Conservation (phyloP, 2,797 vertebrate species). For the Varecia variegata region DNA sequence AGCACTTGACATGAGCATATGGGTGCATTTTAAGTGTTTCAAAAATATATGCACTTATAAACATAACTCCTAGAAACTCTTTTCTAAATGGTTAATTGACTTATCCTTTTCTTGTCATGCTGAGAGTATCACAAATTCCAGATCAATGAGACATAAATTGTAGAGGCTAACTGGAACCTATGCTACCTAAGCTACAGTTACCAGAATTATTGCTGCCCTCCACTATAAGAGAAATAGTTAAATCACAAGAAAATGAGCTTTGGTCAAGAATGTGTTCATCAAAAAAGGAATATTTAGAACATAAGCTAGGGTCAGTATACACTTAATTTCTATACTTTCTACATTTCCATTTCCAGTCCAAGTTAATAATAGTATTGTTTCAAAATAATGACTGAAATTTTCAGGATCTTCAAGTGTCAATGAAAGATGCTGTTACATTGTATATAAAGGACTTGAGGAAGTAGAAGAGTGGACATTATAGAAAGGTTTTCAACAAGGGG, state of each 20-base stretch:
- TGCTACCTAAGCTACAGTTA: neutral
- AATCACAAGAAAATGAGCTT: constrained; percentile 6
- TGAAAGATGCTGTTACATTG: neutral
- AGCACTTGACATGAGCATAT: neutral
- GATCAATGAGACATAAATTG: constrained; percentile 11
- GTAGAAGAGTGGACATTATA: neutral
- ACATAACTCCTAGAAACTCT: neutral
- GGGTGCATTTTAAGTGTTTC: neutral
- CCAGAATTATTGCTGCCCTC: neutral
- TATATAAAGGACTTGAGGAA: neutral
- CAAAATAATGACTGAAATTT: neutral
- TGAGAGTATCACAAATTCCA: neutral
- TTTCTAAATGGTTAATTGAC: neutral
- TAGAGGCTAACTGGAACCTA: neutral
- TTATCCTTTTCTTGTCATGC: constrained; percentile 17
- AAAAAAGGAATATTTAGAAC: neutral
- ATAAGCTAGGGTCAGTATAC: neutral
- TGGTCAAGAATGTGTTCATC: neutral
- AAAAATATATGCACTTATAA: neutral
- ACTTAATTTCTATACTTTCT: neutral
- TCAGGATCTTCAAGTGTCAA: neutral
- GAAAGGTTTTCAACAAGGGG: neutral
- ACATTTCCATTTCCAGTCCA: neutral
- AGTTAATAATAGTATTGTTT: neutral
- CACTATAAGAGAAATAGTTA: neutral